Percentiles rank a stretch among this genome's conserved stretches.
phyloP scores from a whole-genome alignment of 2,888 invertebrate species.

The Helicoverpa assulta region DNA sequence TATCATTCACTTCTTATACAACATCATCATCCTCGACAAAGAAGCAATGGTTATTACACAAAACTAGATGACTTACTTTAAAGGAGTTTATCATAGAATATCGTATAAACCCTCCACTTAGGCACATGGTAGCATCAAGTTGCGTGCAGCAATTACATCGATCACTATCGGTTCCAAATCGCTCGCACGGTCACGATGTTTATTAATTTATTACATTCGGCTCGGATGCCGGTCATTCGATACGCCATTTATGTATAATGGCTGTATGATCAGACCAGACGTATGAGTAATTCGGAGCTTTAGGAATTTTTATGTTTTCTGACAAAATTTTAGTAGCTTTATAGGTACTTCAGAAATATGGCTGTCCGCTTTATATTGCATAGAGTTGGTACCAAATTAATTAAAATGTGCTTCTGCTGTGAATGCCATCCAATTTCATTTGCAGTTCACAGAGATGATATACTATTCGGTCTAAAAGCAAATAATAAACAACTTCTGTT shows the following conservation, averaged over 20 bases:
- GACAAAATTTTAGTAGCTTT: constrained; percentile 18
- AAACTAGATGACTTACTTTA: not conserved
- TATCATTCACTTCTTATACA: not conserved
- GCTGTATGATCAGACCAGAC: constrained; percentile 37
- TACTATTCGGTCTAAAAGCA: not conserved
- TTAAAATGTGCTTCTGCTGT: not conserved
- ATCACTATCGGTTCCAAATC: constrained; percentile 61
- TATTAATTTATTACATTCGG: constrained; percentile 66
- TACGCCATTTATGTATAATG: constrained; percentile 58
- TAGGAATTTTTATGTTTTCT: constrained; percentile 33
- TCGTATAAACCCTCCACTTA: constrained; percentile 25
- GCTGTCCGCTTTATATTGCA: not conserved
- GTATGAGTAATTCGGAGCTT: constrained; percentile 31
- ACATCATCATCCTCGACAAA: not conserved
- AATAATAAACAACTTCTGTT: not conserved
- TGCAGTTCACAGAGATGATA: not conserved
- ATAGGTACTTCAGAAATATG: not conserved
- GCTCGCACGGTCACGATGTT: constrained; percentile 56
- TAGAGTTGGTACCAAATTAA: not conserved
- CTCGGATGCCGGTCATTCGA: constrained; percentile 64
- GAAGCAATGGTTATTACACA: constrained; percentile 6
- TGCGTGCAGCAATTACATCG: constrained; percentile 63
- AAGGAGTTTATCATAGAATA: constrained; percentile 19
- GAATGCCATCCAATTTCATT: not conserved
- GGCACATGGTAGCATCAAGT: constrained; percentile 51